Conservation (phyloP, 1,140 invertebrate species). For the Ceratina japonica region DNA sequence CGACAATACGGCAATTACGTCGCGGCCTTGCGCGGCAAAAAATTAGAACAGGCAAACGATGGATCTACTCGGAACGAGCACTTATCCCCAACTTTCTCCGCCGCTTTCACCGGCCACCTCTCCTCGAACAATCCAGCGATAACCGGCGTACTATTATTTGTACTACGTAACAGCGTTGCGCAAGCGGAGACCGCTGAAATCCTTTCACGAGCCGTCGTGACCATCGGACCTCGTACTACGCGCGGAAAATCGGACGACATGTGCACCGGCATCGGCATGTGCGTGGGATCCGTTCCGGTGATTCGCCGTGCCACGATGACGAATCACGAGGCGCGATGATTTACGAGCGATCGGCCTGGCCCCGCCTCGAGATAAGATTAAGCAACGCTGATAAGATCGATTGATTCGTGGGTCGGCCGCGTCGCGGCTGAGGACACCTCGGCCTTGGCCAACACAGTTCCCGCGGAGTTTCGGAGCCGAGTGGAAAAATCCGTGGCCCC, state of each 20-base stretch:
- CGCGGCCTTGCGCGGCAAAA: slow-evolving; percentile 32
- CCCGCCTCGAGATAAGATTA: slow-evolving; percentile 50
- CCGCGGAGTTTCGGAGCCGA: neutral
- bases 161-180: slow-evolving; percentile 48
- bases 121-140: slow-evolving; percentile 62
- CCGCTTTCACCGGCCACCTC: slow-evolving; percentile 58
- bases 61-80: slow-evolving; percentile 36
- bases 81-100: slow-evolving; percentile 63
- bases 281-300: slow-evolving; percentile 19
- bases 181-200: slow-evolving; percentile 16
- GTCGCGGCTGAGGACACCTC: neutral
- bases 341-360: slow-evolving; percentile 45
- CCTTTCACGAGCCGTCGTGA: slow-evolving; percentile 32
- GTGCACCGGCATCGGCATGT: slow-evolving; percentile 32
- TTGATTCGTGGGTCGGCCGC: slow-evolving; percentile 8
- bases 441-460: slow-evolving; percentile 12
- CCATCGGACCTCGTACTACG: neutral
- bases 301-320: slow-evolving; percentile 44
- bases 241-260: neutral
- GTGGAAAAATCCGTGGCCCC: neutral
- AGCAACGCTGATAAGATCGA: slow-evolving; percentile 28
- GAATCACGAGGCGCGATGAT: slow-evolving; percentile 50
- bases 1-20: slow-evolving; percentile 6
- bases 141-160: slow-evolving; percentile 65
- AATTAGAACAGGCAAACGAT: slow-evolving; percentile 36